Evolutionary conservation across 2,113 vertebrate species (phyloP).

Genomic region (Semicossyphus pulcher): DNA sequence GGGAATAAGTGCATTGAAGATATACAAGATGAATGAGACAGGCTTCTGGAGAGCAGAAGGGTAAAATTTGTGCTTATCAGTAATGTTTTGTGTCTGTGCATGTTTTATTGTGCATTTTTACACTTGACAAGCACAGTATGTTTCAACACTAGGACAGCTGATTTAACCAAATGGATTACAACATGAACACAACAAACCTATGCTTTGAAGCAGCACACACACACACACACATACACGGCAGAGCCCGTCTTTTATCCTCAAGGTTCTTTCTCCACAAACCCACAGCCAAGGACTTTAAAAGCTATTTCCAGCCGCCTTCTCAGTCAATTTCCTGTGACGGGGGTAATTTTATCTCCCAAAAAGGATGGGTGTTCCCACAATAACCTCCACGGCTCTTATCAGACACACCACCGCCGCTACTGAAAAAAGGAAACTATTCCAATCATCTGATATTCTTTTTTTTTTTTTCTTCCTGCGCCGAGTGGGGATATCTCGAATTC

Average conservation of each 20-base stretch:
- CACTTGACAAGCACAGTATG: not conserved
- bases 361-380: conserved; percentile 75
- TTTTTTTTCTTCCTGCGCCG: not conserved
- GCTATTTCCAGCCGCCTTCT: conserved; percentile 64
- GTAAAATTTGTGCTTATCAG: conserved; percentile 24
- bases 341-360: conserved; percentile 71
- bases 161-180: conserved; percentile 35
- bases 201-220: conserved; percentile 33
- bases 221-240: not conserved
- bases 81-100: conserved; percentile 5
- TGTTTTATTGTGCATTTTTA: conserved; percentile 14
- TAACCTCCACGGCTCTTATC: conserved; percentile 71
- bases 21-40: conserved; percentile 29
- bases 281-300: conserved; percentile 60
- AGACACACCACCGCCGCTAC: conserved; percentile 42
- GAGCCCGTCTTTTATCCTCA: conserved; percentile 47
- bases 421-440: conserved; percentile 54
- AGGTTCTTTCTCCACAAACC: conserved; percentile 51
- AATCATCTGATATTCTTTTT: conserved; percentile 54
- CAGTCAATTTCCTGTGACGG: conserved; percentile 65
- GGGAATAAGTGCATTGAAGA: not conserved
- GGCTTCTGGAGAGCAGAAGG: conserved; percentile 19
- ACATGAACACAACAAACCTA: conserved; percentile 18
- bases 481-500: conserved; percentile 54
- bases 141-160: conserved; percentile 8